Base-by-base conservation (phyloP, 2,113 vertebrate genomes). In the Campylomormyrus numenius region DNA sequence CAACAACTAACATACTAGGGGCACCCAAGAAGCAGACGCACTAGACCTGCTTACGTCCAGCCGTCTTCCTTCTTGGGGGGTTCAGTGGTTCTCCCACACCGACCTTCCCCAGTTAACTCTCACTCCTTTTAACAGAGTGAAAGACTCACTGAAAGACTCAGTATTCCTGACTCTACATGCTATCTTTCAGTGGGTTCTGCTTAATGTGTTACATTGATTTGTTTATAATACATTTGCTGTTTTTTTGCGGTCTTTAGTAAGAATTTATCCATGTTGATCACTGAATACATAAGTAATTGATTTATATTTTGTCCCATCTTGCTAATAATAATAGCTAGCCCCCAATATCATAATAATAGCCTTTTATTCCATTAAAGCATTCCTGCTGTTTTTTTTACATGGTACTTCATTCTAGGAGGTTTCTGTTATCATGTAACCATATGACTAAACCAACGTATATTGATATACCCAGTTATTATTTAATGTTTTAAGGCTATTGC, bases 71-170 rank as follows among this genome's bases (percentile, higher is more conserved):
- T 85, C 58, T 93, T 88, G 52, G 91, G 90, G 89, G 93, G 91
- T 94, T 93, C 93, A 5, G 90, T 93, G 91, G 90, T 91, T 92
- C 27, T 95, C 94, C 94, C 92, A 92, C 91, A 90, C 89, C 93
- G 91, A 90, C 94, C 92, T 94, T 94, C 93, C 88, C 94, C 52
- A 52, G 70, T 85, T 93, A 88, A 91, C 89, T 53, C 93, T 88
- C 91, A 89, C 70, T 94, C 91, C 89, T 89, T 94, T 92, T 94
- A 94, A 95, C 91, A 92, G 62, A 91, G 91, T 93, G 92, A 94
- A 85, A 94, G 94, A 89, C 89, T 92, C 91, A 94, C 95, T 93
- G 92, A 92, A 92, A 90, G n/a, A 86, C 93, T 93, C 92, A 88
- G n/a, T 66, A 52, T 89, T 92, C 91, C 50, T 94, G 92, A 90